phyloP scores from a whole-genome alignment of 2,113 vertebrate genomes.

The Neolamprologus modestus region DNA sequence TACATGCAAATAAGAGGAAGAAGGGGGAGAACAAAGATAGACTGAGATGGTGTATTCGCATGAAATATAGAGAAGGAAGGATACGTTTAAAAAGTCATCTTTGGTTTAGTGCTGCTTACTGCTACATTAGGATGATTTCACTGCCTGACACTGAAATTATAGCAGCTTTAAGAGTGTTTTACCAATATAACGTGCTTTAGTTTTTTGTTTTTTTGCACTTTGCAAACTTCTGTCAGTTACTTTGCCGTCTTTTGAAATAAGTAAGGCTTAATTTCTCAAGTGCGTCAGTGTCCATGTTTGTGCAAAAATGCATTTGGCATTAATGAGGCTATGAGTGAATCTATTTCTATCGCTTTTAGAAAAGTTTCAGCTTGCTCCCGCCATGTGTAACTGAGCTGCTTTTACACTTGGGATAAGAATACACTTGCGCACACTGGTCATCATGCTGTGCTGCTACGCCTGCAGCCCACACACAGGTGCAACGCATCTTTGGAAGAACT shows the following conservation, averaged over 20 bases:
- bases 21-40: neutral
- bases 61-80: neutral
- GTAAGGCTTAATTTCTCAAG: neutral
- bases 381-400: neutral
- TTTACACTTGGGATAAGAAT: conserved; percentile 28
- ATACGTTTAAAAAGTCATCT: neutral
- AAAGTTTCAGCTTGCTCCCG: neutral
- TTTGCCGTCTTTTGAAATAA: neutral
- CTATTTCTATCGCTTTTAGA: neutral
- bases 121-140: neutral
- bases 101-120: neutral
- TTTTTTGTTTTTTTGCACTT: neutral
- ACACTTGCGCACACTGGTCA: neutral
- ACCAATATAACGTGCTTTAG: neutral
- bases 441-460: conserved; percentile 29
- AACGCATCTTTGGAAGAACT: conserved; percentile 17
- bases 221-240: neutral
- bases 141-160: neutral
- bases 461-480: conserved; percentile 54
- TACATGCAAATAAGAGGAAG: neutral
- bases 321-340: neutral
- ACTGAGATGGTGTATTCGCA: neutral
- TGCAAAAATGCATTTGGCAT: neutral
- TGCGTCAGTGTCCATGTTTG: neutral
- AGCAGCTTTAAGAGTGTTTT: neutral